Base-by-base conservation (phyloP, 2,888 invertebrate genomes). In the Odontothrips loti region DNA sequence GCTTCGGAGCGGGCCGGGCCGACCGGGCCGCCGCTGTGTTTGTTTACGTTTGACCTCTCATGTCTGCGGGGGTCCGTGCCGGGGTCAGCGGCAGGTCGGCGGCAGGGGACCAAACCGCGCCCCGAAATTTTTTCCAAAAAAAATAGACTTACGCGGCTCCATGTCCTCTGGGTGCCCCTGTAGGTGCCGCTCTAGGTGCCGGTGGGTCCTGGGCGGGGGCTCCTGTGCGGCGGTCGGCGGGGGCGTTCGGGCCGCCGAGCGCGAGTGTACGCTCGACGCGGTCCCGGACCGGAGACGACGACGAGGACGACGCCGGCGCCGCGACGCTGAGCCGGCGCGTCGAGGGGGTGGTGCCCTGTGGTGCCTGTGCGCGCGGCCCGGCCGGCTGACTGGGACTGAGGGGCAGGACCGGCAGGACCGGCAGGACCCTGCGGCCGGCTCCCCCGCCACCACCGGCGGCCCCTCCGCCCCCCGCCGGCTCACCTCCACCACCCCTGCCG, bases 381-480 rank as follows among this genome's bases (percentile, higher is more conserved):
- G 68, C 68, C 68, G 68, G 68, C 68, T 12, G 23, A 27, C 68
- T 27, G 68, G 23, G 68, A 75, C 68, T 75, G 68, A 23, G 68
- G 23, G 68, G 11, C 58, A 15, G n/a, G 51, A 15, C 48, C 10
- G 15, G n/a, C 10, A 48, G 6, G 51, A 51, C 6, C 15, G 51
- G 51, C 51, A 20, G 51, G 51, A 1, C 58, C 58, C 58, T 17
- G n/a, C 58, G 58, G 58, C 58, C 17, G 20, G 58, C 58, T 58
- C 17, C 58, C n/a, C n/a, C n/a, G n/a, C n/a, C n/a, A n/a, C n/a
- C n/a, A n/a, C n/a, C n/a, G n/a, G 20, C 58, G 51, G 6, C 51
- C 51, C 51, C 51, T 3, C 51, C 51, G 51, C 58, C 58, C 58
- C 58, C 12, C 58, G 6, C 58, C 58, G 20, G 20, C 17, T 11